Evolutionary conservation across 2,797 vertebrate species (phyloP).

Genomic region (Rallus crepitans): DNA sequence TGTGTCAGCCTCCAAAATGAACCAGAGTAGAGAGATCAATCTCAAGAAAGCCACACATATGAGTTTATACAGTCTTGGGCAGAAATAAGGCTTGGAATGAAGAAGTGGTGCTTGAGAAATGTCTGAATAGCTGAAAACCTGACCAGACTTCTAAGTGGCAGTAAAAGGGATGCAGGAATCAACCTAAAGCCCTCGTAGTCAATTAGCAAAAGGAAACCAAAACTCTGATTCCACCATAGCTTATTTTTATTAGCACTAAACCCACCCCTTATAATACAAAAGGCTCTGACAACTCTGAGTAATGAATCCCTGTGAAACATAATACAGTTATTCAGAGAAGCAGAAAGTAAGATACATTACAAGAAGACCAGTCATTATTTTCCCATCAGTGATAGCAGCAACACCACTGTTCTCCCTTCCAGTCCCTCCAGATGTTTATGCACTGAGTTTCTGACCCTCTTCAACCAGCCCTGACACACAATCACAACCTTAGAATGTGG

Average conservation of each 20-base stretch:
- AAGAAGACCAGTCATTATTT: not conserved
- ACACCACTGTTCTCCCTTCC: not conserved
- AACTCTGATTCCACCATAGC: not conserved
- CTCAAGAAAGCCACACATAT: not conserved
- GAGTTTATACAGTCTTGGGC: not conserved
- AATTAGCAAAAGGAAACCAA: conserved; percentile 20
- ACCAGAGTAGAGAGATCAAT: conserved; percentile 38
- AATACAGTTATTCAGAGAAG: not conserved
- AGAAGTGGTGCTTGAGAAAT: conserved; percentile 2
- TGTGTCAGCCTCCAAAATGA: conserved; percentile 44
- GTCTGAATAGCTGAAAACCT: conserved; percentile 27
- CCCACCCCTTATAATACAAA: not conserved
- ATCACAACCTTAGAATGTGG: not conserved
- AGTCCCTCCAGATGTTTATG: not conserved
- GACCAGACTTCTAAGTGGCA: not conserved
- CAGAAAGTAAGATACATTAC: not conserved
- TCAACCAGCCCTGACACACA: not conserved
- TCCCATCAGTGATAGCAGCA: not conserved
- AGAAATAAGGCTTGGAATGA: not conserved
- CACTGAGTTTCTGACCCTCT: not conserved
- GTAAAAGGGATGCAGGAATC: not conserved
- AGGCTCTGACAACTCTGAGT: not conserved
- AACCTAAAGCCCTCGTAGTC: not conserved
- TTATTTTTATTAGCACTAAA: not conserved
- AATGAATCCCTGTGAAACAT: not conserved